These are phyloP conservation scores for Bombus confusus DNA, from an alignment of 1,140 invertebrate species.

Conservation along the genomic window DNA sequence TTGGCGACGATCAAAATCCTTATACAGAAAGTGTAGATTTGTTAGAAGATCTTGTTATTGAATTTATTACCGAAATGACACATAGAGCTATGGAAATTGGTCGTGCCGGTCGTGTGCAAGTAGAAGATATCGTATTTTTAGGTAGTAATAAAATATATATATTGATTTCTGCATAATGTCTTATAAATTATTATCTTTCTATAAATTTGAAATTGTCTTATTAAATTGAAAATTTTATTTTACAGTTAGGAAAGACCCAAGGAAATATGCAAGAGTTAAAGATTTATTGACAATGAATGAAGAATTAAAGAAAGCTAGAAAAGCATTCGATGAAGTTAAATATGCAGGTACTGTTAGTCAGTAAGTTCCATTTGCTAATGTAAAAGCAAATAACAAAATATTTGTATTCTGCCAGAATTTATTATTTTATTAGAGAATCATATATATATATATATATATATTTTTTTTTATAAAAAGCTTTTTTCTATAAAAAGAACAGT, in stretches of 20 bases:
- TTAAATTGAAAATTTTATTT: slow-evolving; percentile 15
- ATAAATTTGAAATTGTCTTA: neutral
- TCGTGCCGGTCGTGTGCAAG: slow-evolving; percentile 95
- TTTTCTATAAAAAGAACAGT: neutral
- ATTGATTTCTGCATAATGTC: neutral
- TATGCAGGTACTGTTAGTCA: slow-evolving; percentile 85
- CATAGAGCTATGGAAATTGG: slow-evolving; percentile 98
- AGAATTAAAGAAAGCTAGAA: slow-evolving; percentile 98
- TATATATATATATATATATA: neutral
- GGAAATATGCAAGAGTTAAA: slow-evolving; percentile 99
- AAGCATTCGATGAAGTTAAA: slow-evolving; percentile 99
- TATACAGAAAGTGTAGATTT: slow-evolving; percentile 99
- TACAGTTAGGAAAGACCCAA: slow-evolving; percentile 95
- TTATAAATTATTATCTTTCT: neutral
- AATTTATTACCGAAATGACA: slow-evolving; percentile 98
- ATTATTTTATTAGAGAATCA: slow-evolving; percentile 36
- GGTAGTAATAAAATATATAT: slow-evolving; percentile 65
- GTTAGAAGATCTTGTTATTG: slow-evolving; percentile 98
- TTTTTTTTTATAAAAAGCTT: slow-evolving; percentile 15
- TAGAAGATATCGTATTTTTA: slow-evolving; percentile 99
- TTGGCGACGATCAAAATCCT: slow-evolving; percentile 99
- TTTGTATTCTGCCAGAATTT: slow-evolving; percentile 36
- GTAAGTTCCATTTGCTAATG: slow-evolving; percentile 55
- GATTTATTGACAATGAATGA: slow-evolving; percentile 99
- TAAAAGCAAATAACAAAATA: slow-evolving; percentile 12